Conservation (phyloP, 2,113 vertebrate species). For the Ciconia stormi region DNA sequence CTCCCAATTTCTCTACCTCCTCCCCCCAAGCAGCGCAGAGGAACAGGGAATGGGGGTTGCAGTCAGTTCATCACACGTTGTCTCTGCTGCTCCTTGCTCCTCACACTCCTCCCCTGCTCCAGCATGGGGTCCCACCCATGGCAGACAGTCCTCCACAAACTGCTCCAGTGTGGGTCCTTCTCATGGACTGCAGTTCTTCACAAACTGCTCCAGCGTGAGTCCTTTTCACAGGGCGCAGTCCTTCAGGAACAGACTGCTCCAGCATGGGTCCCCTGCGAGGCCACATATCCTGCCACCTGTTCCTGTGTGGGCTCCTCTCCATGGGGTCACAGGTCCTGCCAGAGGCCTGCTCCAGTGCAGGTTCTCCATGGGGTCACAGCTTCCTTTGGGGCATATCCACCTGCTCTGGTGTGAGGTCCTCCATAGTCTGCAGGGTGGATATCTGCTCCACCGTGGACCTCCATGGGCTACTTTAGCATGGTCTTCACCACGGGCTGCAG, state of each 20-base stretch:
- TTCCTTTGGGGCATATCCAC: background rate
- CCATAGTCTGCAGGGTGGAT: no score
- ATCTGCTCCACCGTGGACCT: no score
- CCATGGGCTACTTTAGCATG: background rate
- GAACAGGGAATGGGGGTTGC: fast-evolving
- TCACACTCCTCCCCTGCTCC: fast-evolving
- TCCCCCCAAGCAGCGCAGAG: fast-evolving
- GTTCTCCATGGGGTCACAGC: fast-evolving
- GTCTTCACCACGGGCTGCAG: background rate
- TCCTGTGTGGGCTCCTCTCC: fast-evolving
- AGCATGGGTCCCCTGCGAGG: fast-evolving
- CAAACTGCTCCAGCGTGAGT: background rate
- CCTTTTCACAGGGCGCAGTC: background rate
- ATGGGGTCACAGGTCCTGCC: background rate
- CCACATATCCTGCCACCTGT: background rate
- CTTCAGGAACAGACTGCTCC: background rate
- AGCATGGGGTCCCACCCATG: fast-evolving
- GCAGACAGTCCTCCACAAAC: background rate
- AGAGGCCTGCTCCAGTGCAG: background rate
- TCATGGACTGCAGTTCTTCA: background rate
- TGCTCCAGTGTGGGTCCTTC: background rate
- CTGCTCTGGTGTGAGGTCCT: fast-evolving
- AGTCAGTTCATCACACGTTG: background rate
- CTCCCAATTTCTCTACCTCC: background rate
- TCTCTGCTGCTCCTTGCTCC: background rate